Evolutionary conservation across 2,797 vertebrate species (phyloP).

Genomic region (Sebastiscus tertius): DNA sequence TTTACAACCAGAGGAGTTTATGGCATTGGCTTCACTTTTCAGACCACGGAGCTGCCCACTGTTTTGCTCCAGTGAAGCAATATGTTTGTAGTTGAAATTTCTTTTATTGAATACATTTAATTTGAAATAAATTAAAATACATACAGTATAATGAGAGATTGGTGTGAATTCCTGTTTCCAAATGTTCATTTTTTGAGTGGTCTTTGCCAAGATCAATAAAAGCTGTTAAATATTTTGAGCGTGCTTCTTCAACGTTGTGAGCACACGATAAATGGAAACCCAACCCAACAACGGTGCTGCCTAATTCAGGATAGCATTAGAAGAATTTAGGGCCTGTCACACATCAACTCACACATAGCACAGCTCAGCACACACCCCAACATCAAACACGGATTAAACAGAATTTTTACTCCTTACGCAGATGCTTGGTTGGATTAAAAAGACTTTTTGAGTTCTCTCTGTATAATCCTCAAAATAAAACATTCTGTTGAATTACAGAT

Average conservation of each 20-base stretch:
- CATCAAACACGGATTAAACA: not conserved
- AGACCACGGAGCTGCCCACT: no score
- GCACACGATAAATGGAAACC: conserved; percentile 21
- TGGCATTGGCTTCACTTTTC: no score
- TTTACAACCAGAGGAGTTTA: no score
- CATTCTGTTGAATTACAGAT: not conserved
- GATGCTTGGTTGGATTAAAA: not conserved
- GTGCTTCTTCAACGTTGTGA: not conserved
- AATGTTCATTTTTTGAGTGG: not conserved
- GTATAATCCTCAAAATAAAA: not conserved
- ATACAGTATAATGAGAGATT: no score
- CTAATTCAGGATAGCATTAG: conserved; percentile 37
- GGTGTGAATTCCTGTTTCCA: not conserved
- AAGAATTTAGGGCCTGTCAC: conserved; percentile 42
- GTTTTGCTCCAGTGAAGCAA: not conserved
- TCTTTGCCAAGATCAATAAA: not conserved
- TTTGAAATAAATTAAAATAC: not conserved
- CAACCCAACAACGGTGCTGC: conserved; percentile 5
- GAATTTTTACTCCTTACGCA: not conserved
- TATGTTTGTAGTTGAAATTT: no score
- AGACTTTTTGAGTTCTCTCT: not conserved
- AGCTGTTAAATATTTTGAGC: not conserved
- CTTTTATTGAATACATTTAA: not conserved
- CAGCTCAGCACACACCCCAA: not conserved
- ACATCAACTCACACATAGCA: not conserved